Evolutionary conservation across 2,797 vertebrate genomes (phyloP), one percentile per base, ranked within the genome.

Genomic region (Australoheros facetus): DNA sequence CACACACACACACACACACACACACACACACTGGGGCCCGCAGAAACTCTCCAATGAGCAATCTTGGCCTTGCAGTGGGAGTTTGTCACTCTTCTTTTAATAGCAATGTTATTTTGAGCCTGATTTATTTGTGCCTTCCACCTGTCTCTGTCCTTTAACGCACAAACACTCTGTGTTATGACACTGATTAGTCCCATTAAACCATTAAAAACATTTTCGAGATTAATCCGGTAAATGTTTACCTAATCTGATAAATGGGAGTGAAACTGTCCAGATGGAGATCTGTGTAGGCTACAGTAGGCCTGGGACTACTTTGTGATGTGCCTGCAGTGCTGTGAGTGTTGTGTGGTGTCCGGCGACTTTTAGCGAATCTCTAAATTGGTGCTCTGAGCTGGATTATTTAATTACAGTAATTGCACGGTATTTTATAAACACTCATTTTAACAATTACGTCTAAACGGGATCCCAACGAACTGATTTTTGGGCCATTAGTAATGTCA

Each of bases 241-340:
- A 60, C 79, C 82, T 91, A 93, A 94, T 94, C 88, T 90, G 87
- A 91, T 91, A 88, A 92, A 93, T 87, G 76, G 55, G 58, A 85
- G 53, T 86, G 30, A 89, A 91, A 83, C 85, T 82, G 77, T 83
- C 91, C 94, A 94, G 94, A 95, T 93, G 93, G 94, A 91, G 87
- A 84, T 83, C 80, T 89, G 58, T 71, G 75, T 72, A 69, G 62
- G 42, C 62, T 30, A 42, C 75, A 32, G 70, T 81, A 51, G 83
- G 73, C 73, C 73, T 79, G 75, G 60, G 66, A 81, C 85, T 84
- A 53, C 54, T 85, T 85, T 80, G 28, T 80, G 75, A 51, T 74
- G 64, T 72, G 34, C 77, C 80, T 82, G 32, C 19, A 71, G 39
- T 39, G 58, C 48, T 42, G 58, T 64, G 75, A 69, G 64, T 69